Base-by-base conservation (phyloP, 1,140 invertebrate species). In the Zaprionus inermis region DNA sequence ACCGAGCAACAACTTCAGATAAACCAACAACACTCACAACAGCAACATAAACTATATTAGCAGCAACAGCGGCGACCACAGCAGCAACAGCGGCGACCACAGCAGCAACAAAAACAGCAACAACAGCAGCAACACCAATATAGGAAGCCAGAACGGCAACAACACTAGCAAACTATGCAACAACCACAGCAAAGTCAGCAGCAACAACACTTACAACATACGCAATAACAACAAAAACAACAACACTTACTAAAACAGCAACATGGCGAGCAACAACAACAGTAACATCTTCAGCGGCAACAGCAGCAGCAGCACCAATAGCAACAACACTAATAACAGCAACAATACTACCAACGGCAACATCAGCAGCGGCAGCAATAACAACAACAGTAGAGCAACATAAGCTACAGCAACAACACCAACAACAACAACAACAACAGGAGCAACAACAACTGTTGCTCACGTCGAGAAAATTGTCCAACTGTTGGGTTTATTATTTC, bases 401-500 rank as follows among this genome's bases (percentile, higher is more conserved):
- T n/a, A n/a, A n/a, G n/a, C n/a, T n/a, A n/a, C 34, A 36, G 2
- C 36, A 38, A 14, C 12, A 38, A 5, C 36, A n/a, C 1, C 6
- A 57, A 34, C 60, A 41, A 12, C 34, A 44, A 12, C 38, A 46
- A 56, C 28, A 32, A 16, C 54, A 44, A 52, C 46, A 68, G 9
- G 38, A 63, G 49, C 41, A 63, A 46, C 54, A 58, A 52, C 24
- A 41, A 36, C 49, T 66, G 49, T 34, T 64, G 55, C 34, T 83
- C 83, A 88, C 83, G 84, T 88, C 83, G 64, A 78, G 78, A 77
- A 88, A 88, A 88, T 88, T 88, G 84, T 88, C 84, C 84, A 89
- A 76, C 84, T 78, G 84, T 88, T 88, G 84, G 84, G 84, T 89
- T 88, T 88, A 88, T 88, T 88, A 89, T 88, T 88, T 89, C 84